Conservation (phyloP, 2,113 vertebrate genomes). For the Sapajus apella region DNA sequence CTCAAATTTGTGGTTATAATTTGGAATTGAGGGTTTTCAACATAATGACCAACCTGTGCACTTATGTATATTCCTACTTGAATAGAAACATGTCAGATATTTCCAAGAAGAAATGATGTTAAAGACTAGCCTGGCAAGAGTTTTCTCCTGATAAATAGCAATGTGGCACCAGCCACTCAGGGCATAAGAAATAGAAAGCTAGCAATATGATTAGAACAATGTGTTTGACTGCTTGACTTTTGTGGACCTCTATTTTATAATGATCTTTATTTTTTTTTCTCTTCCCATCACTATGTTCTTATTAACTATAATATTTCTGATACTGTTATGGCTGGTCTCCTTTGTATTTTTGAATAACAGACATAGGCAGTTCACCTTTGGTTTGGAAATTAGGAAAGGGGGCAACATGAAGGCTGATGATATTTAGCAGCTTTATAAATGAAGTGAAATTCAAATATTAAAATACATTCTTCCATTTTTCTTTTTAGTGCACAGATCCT, state of each 20-base stretch:
- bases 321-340: neutral
- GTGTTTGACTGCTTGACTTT: neutral
- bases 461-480: neutral
- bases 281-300: neutral
- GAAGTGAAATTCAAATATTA: constrained; percentile 11
- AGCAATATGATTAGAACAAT: neutral
- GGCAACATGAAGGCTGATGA: neutral
- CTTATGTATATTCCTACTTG: neutral
- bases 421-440: neutral
- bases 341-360: neutral
- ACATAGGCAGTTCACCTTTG: neutral
- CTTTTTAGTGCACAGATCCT: neutral
- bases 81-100: constrained; percentile 12
- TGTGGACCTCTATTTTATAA: constrained; percentile 8
- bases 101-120: constrained; percentile 26
- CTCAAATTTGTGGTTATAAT: neutral
- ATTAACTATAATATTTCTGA: constrained; percentile 4
- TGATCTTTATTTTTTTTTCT: neutral
- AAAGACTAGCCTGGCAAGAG: neutral
- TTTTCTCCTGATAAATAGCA: constrained; percentile 1
- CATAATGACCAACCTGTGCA: constrained; percentile 18
- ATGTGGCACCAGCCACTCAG: neutral
- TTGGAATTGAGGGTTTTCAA: constrained; percentile 48
- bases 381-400: neutral
- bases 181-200: neutral